Evolutionary conservation across 1,140 invertebrate genomes (phyloP), one percentile per base, ranked within the genome.

Genomic region (Charaxes varanes): DNA sequence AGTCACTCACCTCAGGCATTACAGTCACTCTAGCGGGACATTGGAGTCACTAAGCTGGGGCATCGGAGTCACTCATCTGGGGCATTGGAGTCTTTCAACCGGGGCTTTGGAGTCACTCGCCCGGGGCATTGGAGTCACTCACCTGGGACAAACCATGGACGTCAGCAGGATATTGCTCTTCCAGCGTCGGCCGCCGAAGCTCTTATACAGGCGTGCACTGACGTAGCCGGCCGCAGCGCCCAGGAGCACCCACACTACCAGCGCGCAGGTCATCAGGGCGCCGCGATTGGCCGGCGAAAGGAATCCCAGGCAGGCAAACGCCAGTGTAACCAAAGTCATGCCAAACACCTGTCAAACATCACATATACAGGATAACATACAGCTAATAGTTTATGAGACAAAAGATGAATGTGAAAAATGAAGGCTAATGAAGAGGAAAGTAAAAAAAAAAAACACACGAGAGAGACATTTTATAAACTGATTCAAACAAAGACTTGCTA

Each of bases 221-320:
- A 97, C 92, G 82, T 97, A 99, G 4, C 98, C 98, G 43, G 97
- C 97, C 12, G 94, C 94, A 1, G 95, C 96, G 16, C 97, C 98
- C 7, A 99, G 87, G 41, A 97, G 91, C 1, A 99, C 97, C 84
- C 95, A 99, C 21, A 97, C 88, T 1, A 97, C 93, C 88, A 98
- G 90, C 8, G 96, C 93, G 84, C 97, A 99, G 2, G 97, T 99
- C 97, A 99, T 99, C 21, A 99, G 77, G 4, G 97, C 95, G 7
- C 98, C 98, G 72, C 98, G 90, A 85, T 99, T 99, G 10, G 98
- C 98, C 0, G 98, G 98, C 14, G 97, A 99, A 10, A 99, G 85
- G 83, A 99, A 99, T 28, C 98, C 98, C 35, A 99, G 87, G 74
- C 97, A 99, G 8, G 98, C 98, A 86, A 99, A 99, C 14, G 94